Conservation (phyloP, 2,113 vertebrate genomes). For the Electrona antarctica region DNA sequence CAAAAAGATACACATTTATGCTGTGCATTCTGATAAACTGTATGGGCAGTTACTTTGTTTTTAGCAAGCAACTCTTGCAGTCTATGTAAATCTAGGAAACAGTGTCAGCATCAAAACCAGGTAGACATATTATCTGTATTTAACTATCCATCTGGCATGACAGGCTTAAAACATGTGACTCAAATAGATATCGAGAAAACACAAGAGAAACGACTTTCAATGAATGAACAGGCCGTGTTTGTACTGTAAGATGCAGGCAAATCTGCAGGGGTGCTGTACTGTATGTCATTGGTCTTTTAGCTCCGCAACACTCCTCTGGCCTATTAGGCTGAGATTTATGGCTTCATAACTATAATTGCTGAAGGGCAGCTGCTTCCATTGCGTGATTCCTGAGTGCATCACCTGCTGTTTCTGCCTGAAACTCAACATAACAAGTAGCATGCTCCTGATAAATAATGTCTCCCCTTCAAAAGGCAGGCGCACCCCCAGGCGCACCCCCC, state of each 20-base stretch:
- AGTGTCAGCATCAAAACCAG: too few relatives aligned
- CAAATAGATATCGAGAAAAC: constrained; percentile 8
- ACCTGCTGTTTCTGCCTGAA: constrained; percentile 67
- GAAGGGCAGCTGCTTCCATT: constrained; percentile 69
- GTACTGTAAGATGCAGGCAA: constrained; percentile 19
- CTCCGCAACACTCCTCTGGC: constrained; percentile 38
- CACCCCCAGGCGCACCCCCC: too few relatives aligned
- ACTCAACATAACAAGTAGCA: constrained; percentile 58
- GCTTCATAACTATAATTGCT: constrained; percentile 76
- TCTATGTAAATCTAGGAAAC: too few relatives aligned
- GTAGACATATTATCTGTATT: too few relatives aligned
- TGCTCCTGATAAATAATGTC: constrained; percentile 63
- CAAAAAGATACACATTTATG: too few relatives aligned
- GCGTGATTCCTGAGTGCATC: constrained; percentile 61
- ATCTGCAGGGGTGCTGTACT: constrained; percentile 40
- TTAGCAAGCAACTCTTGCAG: too few relatives aligned
- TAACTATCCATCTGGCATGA: too few relatives aligned
- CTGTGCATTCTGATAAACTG: too few relatives aligned
- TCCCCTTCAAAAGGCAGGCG: too few relatives aligned
- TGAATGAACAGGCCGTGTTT: constrained; percentile 36
- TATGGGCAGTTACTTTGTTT: too few relatives aligned
- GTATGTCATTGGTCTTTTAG: constrained; percentile 52
- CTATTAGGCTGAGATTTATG: constrained; percentile 77
- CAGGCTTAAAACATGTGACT: too few relatives aligned
- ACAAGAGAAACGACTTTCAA: constrained; percentile 23